Base-by-base conservation (phyloP, 2,113 vertebrate species). In the Oreocharis arfaki region DNA sequence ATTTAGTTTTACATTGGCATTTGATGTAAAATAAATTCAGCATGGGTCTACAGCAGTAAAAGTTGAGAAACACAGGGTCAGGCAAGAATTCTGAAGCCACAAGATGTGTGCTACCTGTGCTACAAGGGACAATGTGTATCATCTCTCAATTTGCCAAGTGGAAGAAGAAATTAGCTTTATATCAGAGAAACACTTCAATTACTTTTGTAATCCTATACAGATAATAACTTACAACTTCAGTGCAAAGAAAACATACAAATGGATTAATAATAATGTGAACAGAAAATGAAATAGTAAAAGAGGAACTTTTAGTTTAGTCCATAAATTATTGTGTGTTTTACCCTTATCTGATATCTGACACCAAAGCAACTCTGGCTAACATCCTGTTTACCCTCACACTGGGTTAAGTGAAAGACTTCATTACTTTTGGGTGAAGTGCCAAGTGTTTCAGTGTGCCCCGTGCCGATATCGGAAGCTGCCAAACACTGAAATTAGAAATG, bases 381-480 rank as follows among this genome's bases (percentile, higher is more conserved):
- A 95, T 97, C 93, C 94, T 93, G 87, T 97, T 98, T 95, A 94
- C 95, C 68, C 90, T 96, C 93, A 76, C 57, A 42, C 74, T 87
- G 95, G 91, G 93, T 95, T 96, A 96, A 93, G 71, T 76, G 87
- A 96, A 94, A 92, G 92, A 91, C 85, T 87, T 90, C 87, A 91
- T 90, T 93, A 89, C 91, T 97, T 90, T 93, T 80, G 71, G 71
- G 83, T 95, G 87, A 95, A 89, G 92, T 84, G 93, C 95, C 97
- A 97, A 97, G 87, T 74, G 81, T 94, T 96, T 96, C 80, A 92
- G 77, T 53, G n/a, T 73, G 96, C 87, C 87, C 77, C 15, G 37
- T 59, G 94, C 95, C 85, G 91, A 87, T 93, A 96, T 95, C 86
- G 89, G 95, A 97, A 97, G 97, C 88, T 95, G 96, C 96, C 96